Evolutionary conservation across 2,888 invertebrate species (phyloP).

Genomic region (Drosophila seclusa): DNA sequence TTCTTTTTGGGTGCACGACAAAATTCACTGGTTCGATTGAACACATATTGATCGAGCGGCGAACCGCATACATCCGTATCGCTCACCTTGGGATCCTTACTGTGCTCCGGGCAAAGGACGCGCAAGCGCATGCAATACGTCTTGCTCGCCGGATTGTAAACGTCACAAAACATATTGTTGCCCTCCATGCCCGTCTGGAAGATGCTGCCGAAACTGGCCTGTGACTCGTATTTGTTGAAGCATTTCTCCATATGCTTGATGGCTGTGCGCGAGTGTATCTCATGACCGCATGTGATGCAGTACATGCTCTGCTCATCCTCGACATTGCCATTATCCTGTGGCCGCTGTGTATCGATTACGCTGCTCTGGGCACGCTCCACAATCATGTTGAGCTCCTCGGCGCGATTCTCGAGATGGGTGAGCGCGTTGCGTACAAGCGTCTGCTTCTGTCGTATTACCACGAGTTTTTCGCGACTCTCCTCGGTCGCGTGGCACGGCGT

Average conservation of each 20-base stretch:
- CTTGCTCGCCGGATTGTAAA: constrained; percentile 93
- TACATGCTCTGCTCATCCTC: constrained; percentile 92
- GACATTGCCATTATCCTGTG: constrained; percentile 87
- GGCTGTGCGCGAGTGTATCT: constrained; percentile 95
- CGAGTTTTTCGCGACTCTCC: constrained; percentile 89
- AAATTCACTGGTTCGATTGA: constrained; percentile 93
- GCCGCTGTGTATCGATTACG: constrained; percentile 87
- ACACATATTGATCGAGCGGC: constrained; percentile 93
- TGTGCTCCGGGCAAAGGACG: constrained; percentile 98
- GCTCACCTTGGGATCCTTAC: constrained; percentile 95
- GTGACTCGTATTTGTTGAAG: constrained; percentile 98
- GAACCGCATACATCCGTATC: constrained; percentile 97
- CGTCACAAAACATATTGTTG: constrained; percentile 99
- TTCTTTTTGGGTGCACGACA: constrained; percentile 94
- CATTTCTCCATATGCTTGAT: constrained; percentile 99
- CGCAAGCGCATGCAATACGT: constrained; percentile 98
- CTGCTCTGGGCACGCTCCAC: constrained; percentile 92
- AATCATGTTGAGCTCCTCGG: constrained; percentile 91
- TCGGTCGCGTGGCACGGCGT: constrained; percentile 95
- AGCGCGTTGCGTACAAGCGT: constrained; percentile 91
- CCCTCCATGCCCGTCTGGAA: constrained; percentile 97
- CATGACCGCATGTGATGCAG: constrained; percentile 98
- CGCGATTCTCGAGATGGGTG: constrained; percentile 92
- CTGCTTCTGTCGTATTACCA: constrained; percentile 92
- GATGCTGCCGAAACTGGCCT: constrained; percentile 97